Evolutionary conservation across 1,140 invertebrate species (phyloP).

Genomic region (Oncopeltus fasciatus): DNA sequence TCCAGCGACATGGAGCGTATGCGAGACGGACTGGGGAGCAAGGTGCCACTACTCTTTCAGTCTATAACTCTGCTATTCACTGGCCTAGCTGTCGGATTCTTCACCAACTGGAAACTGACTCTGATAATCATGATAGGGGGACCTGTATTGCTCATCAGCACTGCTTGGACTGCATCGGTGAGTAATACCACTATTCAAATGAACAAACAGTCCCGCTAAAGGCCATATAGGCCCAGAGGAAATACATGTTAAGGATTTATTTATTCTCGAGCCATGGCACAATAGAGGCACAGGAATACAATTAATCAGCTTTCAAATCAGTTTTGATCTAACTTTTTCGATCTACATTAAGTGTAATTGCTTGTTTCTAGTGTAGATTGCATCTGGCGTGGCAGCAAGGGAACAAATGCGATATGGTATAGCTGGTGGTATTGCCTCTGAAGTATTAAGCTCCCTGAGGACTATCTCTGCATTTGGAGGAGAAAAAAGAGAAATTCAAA

Average conservation of each 20-base stretch:
- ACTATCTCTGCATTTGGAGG: constrained; percentile 74
- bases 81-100: constrained; percentile 54
- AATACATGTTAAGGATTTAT: too few relatives aligned
- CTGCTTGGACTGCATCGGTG: constrained; percentile 40
- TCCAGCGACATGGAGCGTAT: constrained; percentile 72
- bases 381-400: constrained; percentile 15
- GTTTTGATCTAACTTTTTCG: not conserved
- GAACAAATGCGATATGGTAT: constrained; percentile 47
- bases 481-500: constrained; percentile 48
- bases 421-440: constrained; percentile 67
- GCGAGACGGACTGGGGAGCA: constrained; percentile 80
- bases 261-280: too few relatives aligned
- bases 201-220: too few relatives aligned
- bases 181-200: not conserved
- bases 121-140: constrained; percentile 62
- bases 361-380: not conserved
- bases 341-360: not conserved
- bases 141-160: constrained; percentile 49
- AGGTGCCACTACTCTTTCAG: constrained; percentile 66
- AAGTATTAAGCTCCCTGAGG: constrained; percentile 56
- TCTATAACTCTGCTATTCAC: constrained; percentile 52
- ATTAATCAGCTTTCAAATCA: not conserved
- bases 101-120: constrained; percentile 68
- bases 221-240: too few relatives aligned
- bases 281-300: not conserved